Evolutionary conservation across 2,888 invertebrate species (phyloP), one percentile per base, ranked within the genome.

Genomic region (Antheraea yamamai): DNA sequence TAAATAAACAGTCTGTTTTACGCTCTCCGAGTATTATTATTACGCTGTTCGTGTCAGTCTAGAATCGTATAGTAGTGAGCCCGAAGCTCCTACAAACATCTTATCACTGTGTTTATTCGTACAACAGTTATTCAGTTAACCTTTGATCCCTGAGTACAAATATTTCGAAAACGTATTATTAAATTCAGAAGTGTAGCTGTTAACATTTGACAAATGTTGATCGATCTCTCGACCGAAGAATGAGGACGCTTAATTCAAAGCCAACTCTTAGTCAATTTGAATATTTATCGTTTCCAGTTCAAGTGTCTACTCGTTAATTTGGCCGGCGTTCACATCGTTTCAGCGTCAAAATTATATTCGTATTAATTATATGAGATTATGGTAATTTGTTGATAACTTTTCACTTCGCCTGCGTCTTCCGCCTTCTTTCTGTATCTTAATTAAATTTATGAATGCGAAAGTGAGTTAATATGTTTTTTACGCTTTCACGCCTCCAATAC

Each of bases 281-380:
- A 79, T 80, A 80, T 80, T 81, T 80, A 80, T 78, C 73, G 76
- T 75, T 72, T 72, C 52, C 71, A 75, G 47, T 72, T 71, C 58
- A 71, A 75, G 61, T 72, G 55, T 47, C 58, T 58, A 26, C 26
- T 66, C 64, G 61, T 39, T 74, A 74, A 74, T 74, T 72, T 55
- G 71, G 39, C 47, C 20, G 14, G n/a, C 39, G n/a, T 61, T 61
- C 39, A 47, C 58, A 70, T 61, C 61, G 71, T 61, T 74, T n/a
- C n/a, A 51, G 14, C 26, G 71, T 61, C 35, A 58, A 47, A 23
- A 58, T 55, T 18, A 39, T 58, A 26, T 64, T 51, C 47, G 26
- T 51, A 35, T 52, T 66, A 74, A 23, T 74, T 51, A 4, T 16
- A 20, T 66, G 39, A 70, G 39, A 39, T 70, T 70, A 70, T 70